Conservation (phyloP, 2,888 invertebrate genomes). For the Lepidonotus clava region DNA sequence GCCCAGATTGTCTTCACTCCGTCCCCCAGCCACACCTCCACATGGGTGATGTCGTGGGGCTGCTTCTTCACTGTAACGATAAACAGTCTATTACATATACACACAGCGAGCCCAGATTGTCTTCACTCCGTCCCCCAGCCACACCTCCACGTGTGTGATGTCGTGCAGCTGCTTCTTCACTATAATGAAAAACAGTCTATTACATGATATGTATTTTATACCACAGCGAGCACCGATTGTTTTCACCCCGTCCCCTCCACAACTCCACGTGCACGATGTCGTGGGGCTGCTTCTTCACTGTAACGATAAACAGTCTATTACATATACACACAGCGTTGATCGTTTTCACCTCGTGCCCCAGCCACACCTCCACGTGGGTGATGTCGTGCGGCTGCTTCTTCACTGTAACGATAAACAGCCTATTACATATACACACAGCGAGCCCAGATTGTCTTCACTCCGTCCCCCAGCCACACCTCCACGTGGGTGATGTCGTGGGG, state of each 20-base stretch:
- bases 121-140: slow-evolving; percentile 79
- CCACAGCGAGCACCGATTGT: slow-evolving; percentile 80
- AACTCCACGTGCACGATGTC: slow-evolving; percentile 80
- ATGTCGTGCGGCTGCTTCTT: slow-evolving; percentile 80
- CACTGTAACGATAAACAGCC: slow-evolving; percentile 66
- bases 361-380: slow-evolving; percentile 80
- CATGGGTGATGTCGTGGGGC: slow-evolving; percentile 80
- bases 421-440: too few relatives aligned
- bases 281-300: slow-evolving; percentile 79
- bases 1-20: slow-evolving; percentile 79
- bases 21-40: slow-evolving; percentile 80
- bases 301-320: background rate
- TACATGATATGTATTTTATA: too few relatives aligned
- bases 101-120: slow-evolving; percentile 80
- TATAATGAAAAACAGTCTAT: slow-evolving; percentile 64
- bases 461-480: slow-evolving; percentile 79
- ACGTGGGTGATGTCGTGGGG: slow-evolving; percentile 80
- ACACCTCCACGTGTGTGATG: slow-evolving; percentile 80
- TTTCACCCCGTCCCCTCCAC: slow-evolving; percentile 79
- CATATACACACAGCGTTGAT: too few relatives aligned
- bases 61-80: slow-evolving; percentile 76
- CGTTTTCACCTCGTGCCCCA: slow-evolving; percentile 78
- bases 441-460: slow-evolving; percentile 79
- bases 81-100: too few relatives aligned
- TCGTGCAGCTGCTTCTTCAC: slow-evolving; percentile 79